Evolutionary conservation across 2,888 invertebrate genomes (phyloP).

Genomic region (Strigamia maritima): DNA sequence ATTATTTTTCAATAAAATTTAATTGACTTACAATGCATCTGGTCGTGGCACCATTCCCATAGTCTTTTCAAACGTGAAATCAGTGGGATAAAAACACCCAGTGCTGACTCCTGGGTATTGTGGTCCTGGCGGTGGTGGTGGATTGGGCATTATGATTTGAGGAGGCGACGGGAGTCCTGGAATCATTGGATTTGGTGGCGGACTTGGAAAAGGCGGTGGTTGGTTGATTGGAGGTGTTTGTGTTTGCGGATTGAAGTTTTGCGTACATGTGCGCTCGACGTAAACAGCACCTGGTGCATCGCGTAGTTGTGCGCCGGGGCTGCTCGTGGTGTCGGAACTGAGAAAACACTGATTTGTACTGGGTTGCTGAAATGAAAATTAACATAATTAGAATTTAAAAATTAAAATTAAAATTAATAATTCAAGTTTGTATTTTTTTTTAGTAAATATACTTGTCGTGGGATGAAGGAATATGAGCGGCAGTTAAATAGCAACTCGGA

Average conservation of each 20-base stretch:
- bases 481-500: conserved; percentile 54
- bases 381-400: neutral
- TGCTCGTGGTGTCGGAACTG: conserved; percentile 40
- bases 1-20: neutral
- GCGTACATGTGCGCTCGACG: conserved; percentile 49
- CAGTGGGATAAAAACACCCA: conserved; percentile 37
- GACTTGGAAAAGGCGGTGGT: conserved; percentile 41
- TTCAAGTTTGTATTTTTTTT: neutral
- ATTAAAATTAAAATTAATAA: neutral
- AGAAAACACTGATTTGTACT: conserved; percentile 33
- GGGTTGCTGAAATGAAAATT: neutral
- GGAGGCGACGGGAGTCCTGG: neutral
- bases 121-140: conserved; percentile 41
- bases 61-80: conserved; percentile 47
- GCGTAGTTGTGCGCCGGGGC: conserved; percentile 43
- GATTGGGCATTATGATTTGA: neutral
- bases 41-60: conserved; percentile 46
- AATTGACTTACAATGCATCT: conserved; percentile 36
- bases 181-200: conserved; percentile 43
- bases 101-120: conserved; percentile 17
- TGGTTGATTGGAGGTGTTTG: conserved; percentile 9
- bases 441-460: conserved; percentile 31
- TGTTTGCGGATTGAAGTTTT: conserved; percentile 41
- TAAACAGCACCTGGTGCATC: conserved; percentile 50
- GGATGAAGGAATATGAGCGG: conserved; percentile 53